A percentile compares a stretch with the other conserved stretches of the same genome.
Evolutionary conservation across 2,888 invertebrate genomes (phyloP).

Genomic region (Melangyna quadrimaculata): DNA sequence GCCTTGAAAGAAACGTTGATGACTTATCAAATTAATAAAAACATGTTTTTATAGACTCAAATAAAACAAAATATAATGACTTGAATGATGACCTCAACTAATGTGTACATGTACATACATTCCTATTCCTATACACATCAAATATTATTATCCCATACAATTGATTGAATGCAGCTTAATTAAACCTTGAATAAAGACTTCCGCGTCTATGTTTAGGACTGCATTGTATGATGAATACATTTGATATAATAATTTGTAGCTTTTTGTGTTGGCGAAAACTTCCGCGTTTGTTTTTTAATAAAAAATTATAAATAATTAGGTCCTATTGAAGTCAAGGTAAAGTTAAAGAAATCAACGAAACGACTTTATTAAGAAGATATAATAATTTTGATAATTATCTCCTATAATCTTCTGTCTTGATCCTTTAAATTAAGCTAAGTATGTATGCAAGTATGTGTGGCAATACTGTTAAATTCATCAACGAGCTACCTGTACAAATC

Average conservation of each 20-base stretch:
- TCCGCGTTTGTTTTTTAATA: not conserved
- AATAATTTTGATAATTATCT: not conserved
- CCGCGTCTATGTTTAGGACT: not conserved
- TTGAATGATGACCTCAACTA: slow-evolving; percentile 19
- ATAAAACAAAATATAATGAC: not conserved
- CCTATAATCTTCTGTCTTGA: not conserved
- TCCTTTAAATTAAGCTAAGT: not conserved
- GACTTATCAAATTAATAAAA: not conserved
- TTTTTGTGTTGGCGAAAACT: not conserved
- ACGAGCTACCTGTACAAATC: not conserved
- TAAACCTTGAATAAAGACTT: not conserved
- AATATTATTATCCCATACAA: not conserved
- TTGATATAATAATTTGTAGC: not conserved
- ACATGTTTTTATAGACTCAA: not conserved
- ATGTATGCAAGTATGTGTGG: not conserved
- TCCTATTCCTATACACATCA: too few relatives aligned
- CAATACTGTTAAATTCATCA: not conserved
- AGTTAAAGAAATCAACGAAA: not conserved
- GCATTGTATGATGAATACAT: not conserved
- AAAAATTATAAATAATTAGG: too few relatives aligned
- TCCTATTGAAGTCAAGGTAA: not conserved
- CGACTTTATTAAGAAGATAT: not conserved
- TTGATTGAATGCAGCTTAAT: slow-evolving; percentile 29
- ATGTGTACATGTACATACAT: too few relatives aligned
- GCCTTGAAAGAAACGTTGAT: slow-evolving; percentile 12